A percentile compares a stretch with the other conserved stretches of the same genome.
phyloP scores from a whole-genome alignment of 2,113 vertebrate species.

The Lagopus leucura region DNA sequence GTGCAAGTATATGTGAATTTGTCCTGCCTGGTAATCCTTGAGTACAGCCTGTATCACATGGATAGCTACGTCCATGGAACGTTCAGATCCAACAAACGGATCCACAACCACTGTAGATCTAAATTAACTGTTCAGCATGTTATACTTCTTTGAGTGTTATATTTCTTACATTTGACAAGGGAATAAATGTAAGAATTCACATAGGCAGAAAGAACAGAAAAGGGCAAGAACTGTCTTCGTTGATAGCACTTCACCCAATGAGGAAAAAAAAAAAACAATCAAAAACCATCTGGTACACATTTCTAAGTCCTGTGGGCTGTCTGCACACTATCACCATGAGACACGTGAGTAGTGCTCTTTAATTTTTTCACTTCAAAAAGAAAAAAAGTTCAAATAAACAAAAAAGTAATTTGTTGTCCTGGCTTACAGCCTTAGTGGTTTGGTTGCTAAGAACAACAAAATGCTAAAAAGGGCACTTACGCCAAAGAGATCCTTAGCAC shows the following conservation, averaged over 20 bases:
- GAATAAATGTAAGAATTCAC: not conserved
- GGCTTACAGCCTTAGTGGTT: slow-evolving; percentile 1
- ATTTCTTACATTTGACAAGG: not conserved
- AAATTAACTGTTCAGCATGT: not conserved
- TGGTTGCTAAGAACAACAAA: slow-evolving; percentile 41
- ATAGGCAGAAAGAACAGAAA: not conserved
- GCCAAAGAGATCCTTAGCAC: not conserved
- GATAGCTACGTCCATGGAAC: not conserved
- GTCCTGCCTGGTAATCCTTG: not conserved
- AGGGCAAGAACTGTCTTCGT: not conserved
- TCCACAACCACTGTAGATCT: not conserved
- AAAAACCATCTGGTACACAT: not conserved
- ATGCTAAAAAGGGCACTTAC: slow-evolving; percentile 7
- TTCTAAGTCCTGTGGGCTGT: not conserved
- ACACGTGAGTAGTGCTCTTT: not conserved
- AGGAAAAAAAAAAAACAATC: not conserved
- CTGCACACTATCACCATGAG: not conserved
- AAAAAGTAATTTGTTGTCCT: slow-evolving; percentile 3
- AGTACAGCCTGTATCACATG: not conserved
- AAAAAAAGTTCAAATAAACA: not conserved
- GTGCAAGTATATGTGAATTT: not conserved
- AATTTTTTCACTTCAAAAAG: not conserved
- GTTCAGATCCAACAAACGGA: not conserved
- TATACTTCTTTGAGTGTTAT: not conserved
- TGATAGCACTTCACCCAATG: not conserved